Conservation (phyloP, 2,888 invertebrate species). For the Drosophila maculinotata region DNA sequence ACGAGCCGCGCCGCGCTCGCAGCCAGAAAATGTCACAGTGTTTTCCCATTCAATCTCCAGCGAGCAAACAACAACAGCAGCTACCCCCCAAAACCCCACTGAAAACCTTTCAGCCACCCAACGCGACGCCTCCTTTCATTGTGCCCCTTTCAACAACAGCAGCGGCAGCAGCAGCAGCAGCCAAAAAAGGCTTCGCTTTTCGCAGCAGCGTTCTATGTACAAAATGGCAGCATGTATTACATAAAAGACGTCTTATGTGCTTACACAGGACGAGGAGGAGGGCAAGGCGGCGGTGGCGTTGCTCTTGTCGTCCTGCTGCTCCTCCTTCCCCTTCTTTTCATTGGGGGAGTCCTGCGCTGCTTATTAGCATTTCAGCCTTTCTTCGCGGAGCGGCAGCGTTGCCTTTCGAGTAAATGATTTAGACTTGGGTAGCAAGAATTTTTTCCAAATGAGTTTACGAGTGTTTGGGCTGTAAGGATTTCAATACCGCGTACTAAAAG, state of each 20-base stretch:
- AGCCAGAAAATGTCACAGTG: conserved; percentile 80
- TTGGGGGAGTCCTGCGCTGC: conserved; percentile 42
- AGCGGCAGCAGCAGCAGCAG: conserved; percentile 21
- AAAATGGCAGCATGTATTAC: conserved; percentile 73
- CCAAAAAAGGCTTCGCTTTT: conserved; percentile 57
- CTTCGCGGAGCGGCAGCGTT: conserved; percentile 53
- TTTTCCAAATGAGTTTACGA: conserved; percentile 77
- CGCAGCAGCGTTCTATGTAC: conserved; percentile 47
- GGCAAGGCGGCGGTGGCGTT: too few relatives aligned
- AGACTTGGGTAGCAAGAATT: conserved; percentile 57
- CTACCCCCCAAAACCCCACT: conserved; percentile 21
- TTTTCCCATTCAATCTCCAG: conserved; percentile 78
- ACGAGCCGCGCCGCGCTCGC: conserved; percentile 51
- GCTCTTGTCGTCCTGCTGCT: background rate
- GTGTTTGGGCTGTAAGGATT: conserved; percentile 73
- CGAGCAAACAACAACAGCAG: conserved; percentile 68
- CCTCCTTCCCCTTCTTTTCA: background rate
- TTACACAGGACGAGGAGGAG: conserved; percentile 54
- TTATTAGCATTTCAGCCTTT: conserved; percentile 80
- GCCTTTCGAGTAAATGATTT: conserved; percentile 73
- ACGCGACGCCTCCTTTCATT: conserved; percentile 64
- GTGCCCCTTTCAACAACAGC: conserved; percentile 72
- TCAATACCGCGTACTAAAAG: conserved; percentile 18
- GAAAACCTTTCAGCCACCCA: conserved; percentile 47
- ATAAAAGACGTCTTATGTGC: conserved; percentile 70